Conservation (phyloP, 2,888 invertebrate genomes). For the Diloba caeruleocephala region DNA sequence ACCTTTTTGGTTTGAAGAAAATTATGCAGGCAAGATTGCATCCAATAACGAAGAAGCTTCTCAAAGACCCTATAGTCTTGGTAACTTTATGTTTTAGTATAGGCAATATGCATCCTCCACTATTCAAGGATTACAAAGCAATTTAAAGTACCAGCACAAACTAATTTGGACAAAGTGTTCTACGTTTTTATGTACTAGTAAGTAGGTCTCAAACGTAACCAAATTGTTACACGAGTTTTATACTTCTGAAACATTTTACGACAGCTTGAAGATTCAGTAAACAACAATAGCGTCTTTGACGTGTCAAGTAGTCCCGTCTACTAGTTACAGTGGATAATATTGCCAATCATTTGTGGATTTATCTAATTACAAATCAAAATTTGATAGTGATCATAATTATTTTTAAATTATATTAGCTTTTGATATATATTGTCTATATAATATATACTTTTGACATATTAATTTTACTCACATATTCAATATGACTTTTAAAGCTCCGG, state of each 20-base stretch:
- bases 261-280: neutral
- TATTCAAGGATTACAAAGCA: conserved; percentile 35
- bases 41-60: conserved; percentile 19
- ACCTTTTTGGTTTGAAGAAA: no score
- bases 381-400: no score
- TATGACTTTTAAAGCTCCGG: no score
- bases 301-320: no score
- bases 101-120: conserved; percentile 25
- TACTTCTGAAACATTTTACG: neutral
- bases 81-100: conserved; percentile 17
- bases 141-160: conserved; percentile 44
- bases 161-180: conserved; percentile 44
- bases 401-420: no score
- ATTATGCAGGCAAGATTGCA: neutral
- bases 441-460: no score
- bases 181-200: conserved; percentile 34
- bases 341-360: no score
- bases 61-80: conserved; percentile 19
- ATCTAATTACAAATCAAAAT: no score
- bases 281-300: neutral
- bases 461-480: no score
- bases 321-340: no score
- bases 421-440: no score
- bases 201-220: conserved; percentile 6
- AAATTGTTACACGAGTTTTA: conserved; percentile 6